phyloP scores from a whole-genome alignment of 2,888 invertebrate genomes.

The Zhuqinia jingwanae region DNA sequence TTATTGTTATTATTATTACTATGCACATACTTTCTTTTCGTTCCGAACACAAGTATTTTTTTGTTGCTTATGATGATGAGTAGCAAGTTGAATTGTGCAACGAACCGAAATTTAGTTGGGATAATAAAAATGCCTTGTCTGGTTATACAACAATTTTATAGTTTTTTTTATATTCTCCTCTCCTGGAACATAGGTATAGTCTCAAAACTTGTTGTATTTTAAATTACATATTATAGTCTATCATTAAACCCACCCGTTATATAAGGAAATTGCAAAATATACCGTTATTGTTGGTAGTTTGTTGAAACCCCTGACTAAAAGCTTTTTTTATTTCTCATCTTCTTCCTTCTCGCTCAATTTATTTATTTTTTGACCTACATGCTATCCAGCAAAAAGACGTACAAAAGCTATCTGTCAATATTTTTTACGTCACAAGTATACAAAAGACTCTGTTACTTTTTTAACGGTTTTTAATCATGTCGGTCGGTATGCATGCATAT shows the following conservation, averaged over 20 bases:
- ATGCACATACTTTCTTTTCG: too few species aligned
- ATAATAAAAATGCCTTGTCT: not conserved
- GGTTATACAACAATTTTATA: not conserved
- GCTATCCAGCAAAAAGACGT: too few species aligned
- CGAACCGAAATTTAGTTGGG: not conserved
- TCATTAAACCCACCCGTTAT: not conserved
- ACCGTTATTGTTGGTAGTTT: too few species aligned
- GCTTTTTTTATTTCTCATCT: slow-evolving; percentile 24
- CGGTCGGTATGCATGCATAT: not conserved
- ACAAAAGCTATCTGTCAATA: slow-evolving; percentile 57
- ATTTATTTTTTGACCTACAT: slow-evolving; percentile 56
- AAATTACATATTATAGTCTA: not conserved
- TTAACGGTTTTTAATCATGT: slow-evolving; percentile 39
- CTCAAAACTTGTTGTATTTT: too few species aligned
- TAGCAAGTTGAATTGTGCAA: not conserved
- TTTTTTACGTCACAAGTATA: slow-evolving; percentile 27
- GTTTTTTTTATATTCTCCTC: not conserved
- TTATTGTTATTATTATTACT: too few species aligned
- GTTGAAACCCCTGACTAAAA: too few species aligned
- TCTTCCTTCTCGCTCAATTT: not conserved
- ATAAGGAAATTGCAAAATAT: slow-evolving; percentile 4
- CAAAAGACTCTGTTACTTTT: slow-evolving; percentile 20
- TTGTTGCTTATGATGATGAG: not conserved
- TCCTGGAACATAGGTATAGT: not conserved
- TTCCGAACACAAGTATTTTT: too few species aligned